A percentile compares a stretch with the other conserved stretches of the same genome.
Evolutionary conservation across 2,888 invertebrate species (phyloP).

Genomic region (Acrocera orbiculus): DNA sequence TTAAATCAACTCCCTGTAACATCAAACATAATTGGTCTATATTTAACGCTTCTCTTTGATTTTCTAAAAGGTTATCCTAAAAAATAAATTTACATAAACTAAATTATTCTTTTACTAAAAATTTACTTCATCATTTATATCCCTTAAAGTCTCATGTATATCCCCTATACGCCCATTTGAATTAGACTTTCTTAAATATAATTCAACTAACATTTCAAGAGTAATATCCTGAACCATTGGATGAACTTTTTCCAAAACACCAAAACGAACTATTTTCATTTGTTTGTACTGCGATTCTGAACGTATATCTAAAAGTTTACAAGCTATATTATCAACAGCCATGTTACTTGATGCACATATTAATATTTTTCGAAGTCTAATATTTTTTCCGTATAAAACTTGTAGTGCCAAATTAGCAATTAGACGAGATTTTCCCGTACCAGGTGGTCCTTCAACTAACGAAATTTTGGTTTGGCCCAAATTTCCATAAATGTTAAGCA

Average conservation of each 20-base stretch:
- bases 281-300: slow-evolving; percentile 31
- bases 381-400: slow-evolving; percentile 37
- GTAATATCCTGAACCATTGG: slow-evolving; percentile 37
- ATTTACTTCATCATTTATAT: too few species aligned
- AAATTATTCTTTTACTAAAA: too few species aligned
- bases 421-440: slow-evolving; percentile 73
- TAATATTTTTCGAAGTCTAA: slow-evolving; percentile 40
- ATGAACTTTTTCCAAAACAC: slow-evolving; percentile 43
- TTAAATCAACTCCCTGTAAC: too few species aligned
- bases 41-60: too few species aligned
- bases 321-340: slow-evolving; percentile 63
- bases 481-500: slow-evolving; percentile 34
- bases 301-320: slow-evolving; percentile 40
- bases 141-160: too few species aligned
- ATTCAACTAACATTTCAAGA: slow-evolving; percentile 36
- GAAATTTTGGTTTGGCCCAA: slow-evolving; percentile 42
- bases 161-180: slow-evolving; percentile 15
- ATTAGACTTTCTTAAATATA: slow-evolving; percentile 15
- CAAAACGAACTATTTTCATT: slow-evolving; percentile 47
- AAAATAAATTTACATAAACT: too few species aligned
- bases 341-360: slow-evolving; percentile 77
- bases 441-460: slow-evolving; percentile 72
- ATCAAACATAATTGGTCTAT: too few species aligned
- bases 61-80: too few species aligned
- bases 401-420: slow-evolving; percentile 57